These are phyloP conservation scores for Gallinago nigripennis DNA, from an alignment of 2,797 vertebrate genomes.

Conservation along the genomic window DNA sequence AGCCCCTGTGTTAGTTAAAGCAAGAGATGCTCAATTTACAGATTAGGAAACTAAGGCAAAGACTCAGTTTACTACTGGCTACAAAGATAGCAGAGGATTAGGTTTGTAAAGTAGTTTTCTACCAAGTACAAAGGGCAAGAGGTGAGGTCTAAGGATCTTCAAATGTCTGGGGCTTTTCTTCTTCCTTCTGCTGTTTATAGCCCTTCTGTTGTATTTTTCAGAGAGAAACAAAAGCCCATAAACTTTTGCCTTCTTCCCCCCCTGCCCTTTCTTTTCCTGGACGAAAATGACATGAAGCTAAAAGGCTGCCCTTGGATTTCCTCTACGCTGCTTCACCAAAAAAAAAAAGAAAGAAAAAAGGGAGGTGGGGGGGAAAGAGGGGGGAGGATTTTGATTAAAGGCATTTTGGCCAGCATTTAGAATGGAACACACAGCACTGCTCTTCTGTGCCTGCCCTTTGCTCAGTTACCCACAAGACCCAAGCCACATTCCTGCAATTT, in stretches of 20 bases:
- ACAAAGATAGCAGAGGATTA: not conserved
- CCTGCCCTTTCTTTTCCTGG: not conserved
- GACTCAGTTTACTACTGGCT: not conserved
- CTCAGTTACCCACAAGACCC: not conserved
- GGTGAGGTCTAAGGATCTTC: not conserved
- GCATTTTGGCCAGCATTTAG: not conserved
- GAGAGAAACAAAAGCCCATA: not conserved
- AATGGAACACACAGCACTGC: not conserved
- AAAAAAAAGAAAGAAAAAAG: not conserved
- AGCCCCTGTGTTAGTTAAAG: not conserved
- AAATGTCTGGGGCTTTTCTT: not conserved
- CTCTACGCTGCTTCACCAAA: not conserved
- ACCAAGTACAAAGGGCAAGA: not conserved
- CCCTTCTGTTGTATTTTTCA: not conserved
- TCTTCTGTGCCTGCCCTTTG: conserved; percentile 1
- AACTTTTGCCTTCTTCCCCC: not conserved
- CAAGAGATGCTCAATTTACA: not conserved
- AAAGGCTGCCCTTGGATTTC: not conserved
- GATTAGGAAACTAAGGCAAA: not conserved
- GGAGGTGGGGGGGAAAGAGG: rapidly evolving
- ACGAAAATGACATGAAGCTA: not conserved
- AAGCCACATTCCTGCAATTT: not conserved
- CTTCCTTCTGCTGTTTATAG: not conserved
- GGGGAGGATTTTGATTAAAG: not conserved
- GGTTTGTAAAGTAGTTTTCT: not conserved